A percentile compares a stretch with the other conserved stretches of the same genome.
These are phyloP conservation scores for Drosophila multiciliata DNA, from an alignment of 2,888 invertebrate genomes.

Conservation along the genomic window DNA sequence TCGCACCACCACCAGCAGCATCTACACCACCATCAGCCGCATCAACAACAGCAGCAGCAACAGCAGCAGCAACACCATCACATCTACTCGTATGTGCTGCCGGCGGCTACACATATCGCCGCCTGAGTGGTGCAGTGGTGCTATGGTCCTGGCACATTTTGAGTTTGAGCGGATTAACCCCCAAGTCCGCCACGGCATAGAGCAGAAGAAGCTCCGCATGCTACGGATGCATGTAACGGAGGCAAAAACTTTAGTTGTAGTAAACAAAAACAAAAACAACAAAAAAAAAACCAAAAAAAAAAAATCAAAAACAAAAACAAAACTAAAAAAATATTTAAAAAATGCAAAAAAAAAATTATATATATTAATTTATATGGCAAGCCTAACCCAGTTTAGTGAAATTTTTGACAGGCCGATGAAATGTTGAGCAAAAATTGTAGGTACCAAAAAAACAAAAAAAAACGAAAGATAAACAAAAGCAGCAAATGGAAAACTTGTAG, in stretches of 20 bases:
- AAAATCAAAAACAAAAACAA: conserved; percentile 48
- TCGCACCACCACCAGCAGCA: conserved; percentile 44
- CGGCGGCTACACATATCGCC: conserved; percentile 83
- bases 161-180: conserved; percentile 61
- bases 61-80: conserved; percentile 43
- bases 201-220: conserved; percentile 67
- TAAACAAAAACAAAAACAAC: conserved; percentile 36
- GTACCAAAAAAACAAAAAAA: conserved; percentile 29
- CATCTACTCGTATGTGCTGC: conserved; percentile 84
- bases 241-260: conserved; percentile 66
- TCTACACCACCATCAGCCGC: conserved; percentile 39
- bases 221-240: conserved; percentile 69
- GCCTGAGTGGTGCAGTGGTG: conserved; percentile 65
- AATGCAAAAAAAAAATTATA: conserved; percentile 42
- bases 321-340: conserved; percentile 49
- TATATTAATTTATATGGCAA: conserved; percentile 52
- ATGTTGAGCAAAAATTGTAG: conserved; percentile 46
- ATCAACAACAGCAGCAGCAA: conserved; percentile 42
- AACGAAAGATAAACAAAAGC: conserved; percentile 30
- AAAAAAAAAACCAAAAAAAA: conserved; percentile 34
- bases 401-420: conserved; percentile 69
- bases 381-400: conserved; percentile 78
- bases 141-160: conserved; percentile 49
- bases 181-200: conserved; percentile 47
- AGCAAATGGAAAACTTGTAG: conserved; percentile 70